A percentile compares a stretch with the other conserved stretches of the same genome.
Evolutionary conservation across 2,797 vertebrate genomes (phyloP).

Genomic region (Botia almorhae): DNA sequence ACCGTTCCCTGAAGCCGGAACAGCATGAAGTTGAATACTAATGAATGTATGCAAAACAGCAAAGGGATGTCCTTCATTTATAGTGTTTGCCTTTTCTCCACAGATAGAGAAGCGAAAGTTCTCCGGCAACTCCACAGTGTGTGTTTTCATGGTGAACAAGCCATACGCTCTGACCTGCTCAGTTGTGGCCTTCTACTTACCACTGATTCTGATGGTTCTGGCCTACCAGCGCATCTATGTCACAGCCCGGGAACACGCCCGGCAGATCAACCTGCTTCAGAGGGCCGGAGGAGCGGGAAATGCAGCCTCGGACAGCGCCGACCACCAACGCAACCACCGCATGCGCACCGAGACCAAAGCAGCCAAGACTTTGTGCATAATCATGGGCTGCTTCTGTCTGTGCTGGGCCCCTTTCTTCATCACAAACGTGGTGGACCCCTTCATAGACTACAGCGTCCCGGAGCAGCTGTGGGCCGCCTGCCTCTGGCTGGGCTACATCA

Average conservation of each 20-base stretch:
- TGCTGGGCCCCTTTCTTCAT: constrained; percentile 99
- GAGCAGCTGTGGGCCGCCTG: constrained; percentile 93
- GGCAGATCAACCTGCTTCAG: constrained; percentile 91
- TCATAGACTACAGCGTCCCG: constrained; percentile 93
- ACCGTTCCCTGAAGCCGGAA: no score
- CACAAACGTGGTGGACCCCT: constrained; percentile 97
- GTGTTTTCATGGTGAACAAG: constrained; percentile 99
- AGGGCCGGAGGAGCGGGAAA: constrained; percentile 79
- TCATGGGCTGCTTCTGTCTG: constrained; percentile 99
- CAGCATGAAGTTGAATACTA: constrained; percentile 26
- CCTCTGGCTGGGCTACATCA: constrained; percentile 98
- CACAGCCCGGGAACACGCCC: constrained; percentile 91
- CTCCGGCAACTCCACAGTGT: constrained; percentile 89
- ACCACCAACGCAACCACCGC: constrained; percentile 91
- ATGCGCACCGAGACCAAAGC: constrained; percentile 98
- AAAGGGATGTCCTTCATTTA: constrained; percentile 11
- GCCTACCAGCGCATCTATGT: constrained; percentile 98
- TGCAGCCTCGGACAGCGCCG: constrained; percentile 75
- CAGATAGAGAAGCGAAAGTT: constrained; percentile 89
- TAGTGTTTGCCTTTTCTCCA: constrained; percentile 15
- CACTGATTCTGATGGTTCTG: constrained; percentile 94
- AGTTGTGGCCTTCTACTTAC: constrained; percentile 98
- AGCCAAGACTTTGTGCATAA: constrained; percentile 96
- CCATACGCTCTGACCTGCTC: constrained; percentile 98
- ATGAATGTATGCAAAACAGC: constrained; percentile 5